These are phyloP conservation scores for Empidonax alnorum DNA, from an alignment of 2,113 vertebrate species.

Conservation along the genomic window DNA sequence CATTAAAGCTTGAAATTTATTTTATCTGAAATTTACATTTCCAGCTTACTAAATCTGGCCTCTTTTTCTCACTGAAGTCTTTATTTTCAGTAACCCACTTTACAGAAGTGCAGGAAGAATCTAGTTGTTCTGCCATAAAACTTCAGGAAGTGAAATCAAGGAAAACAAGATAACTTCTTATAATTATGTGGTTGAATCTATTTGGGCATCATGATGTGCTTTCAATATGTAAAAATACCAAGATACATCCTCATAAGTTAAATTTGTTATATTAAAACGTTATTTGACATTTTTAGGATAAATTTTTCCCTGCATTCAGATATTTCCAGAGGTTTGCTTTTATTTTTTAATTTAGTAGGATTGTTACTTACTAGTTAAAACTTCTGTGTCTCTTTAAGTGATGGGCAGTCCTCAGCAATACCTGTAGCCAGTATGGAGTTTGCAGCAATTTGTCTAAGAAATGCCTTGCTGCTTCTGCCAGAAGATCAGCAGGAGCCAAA, in stretches of 20 bases:
- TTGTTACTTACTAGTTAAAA: neutral
- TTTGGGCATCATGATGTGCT: neutral
- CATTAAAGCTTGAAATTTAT: neutral
- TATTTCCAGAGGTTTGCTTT: neutral
- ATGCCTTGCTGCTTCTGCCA: constrained; percentile 89
- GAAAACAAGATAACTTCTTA: neutral
- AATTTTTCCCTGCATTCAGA: neutral
- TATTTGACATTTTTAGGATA: neutral
- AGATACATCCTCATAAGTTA: neutral
- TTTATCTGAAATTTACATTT: neutral
- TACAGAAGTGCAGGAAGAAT: neutral
- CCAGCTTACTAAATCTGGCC: neutral
- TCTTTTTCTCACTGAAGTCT: neutral
- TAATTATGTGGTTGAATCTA: neutral
- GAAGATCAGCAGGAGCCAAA: constrained; percentile 89
- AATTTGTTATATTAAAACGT: neutral
- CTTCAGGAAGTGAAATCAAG: neutral
- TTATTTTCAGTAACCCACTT: neutral
- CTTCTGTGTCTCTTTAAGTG: constrained; percentile 75
- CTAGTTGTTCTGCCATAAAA: neutral
- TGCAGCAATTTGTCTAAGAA: constrained; percentile 96
- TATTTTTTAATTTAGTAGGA: neutral
- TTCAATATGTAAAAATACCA: neutral
- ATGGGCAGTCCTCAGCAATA: constrained; percentile 96
- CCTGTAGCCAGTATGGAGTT: constrained; percentile 99